Evolutionary conservation across 2,888 invertebrate genomes (phyloP), one percentile per base, ranked within the genome.

Genomic region (Entomobrya proxima): DNA sequence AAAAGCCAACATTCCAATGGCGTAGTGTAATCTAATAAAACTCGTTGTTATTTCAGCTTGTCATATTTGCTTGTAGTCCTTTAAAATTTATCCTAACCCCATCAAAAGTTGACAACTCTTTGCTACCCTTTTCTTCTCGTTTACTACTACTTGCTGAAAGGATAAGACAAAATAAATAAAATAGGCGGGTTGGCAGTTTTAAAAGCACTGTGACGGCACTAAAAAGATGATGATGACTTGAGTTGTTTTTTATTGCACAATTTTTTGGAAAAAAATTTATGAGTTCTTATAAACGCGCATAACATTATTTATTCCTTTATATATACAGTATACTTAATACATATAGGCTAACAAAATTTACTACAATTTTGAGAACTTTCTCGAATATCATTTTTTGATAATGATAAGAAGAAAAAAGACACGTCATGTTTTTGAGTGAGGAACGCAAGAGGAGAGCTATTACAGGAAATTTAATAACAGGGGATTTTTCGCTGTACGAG

Each of bases 401-500:
- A 67, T 67, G 37, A 67, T 37, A 37, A 67, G 64, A 64, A 58
- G 30, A 6, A 24, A 40, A 24, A 7, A 37, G 40, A 40, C 11
- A 61, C n/a, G 0, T 18, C 35, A 27, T 24, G 2, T 67, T 67
- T 67, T 44, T 69, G 69, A 69, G 44, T 61, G 18, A 61, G 58
- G 30, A 30, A 72, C 52, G 35, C 75, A 35, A 47, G 27, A 40
- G 18, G 52, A 21, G 55, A 76, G 67, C 69, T 76, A 82, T 64
- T 76, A 83, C 44, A n/a, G 67, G 40, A 83, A 83, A 83, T 83
- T 83, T 83, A 83, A 78, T 61, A 78, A 78, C 21, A 61, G 61
- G 61, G 50, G 64, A 5, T 40, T 21, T 50, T 72, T 72, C 47
- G 47, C 32, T 27, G 5, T 30, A 50, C 47, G 30, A 72, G 32